Evolutionary conservation across 2,888 invertebrate genomes (phyloP).

Genomic region (Theretra japonica): DNA sequence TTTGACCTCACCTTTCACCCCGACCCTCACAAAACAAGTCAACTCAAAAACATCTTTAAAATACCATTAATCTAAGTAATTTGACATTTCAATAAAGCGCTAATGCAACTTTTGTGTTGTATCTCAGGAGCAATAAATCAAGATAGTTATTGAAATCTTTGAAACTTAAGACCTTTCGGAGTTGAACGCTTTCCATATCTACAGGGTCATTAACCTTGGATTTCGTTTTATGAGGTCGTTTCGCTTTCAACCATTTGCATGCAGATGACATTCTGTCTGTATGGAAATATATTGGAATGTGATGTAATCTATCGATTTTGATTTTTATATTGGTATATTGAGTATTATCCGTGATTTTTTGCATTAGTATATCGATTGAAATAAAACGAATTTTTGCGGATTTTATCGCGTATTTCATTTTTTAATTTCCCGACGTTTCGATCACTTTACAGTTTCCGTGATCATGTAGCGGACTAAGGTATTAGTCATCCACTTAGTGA

Average conservation of each 20-base stretch:
- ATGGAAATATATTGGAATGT: neutral
- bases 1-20: neutral
- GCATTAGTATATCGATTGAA: too few species aligned
- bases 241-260: conserved; percentile 1
- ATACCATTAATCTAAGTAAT: conserved; percentile 23
- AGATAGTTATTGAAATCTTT: conserved; percentile 14
- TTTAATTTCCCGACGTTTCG: too few species aligned
- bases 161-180: neutral
- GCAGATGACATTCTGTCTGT: conserved; percentile 8
- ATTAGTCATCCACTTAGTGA: too few species aligned
- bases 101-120: conserved; percentile 24
- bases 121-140: conserved; percentile 15
- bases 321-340: neutral
- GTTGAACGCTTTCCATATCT: conserved; percentile 10
- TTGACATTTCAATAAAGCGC: conserved; percentile 20
- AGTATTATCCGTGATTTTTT: too few species aligned
- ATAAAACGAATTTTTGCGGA: too few species aligned
- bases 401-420: too few species aligned
- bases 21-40: neutral
- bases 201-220: conserved; percentile 11
- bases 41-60: conserved; percentile 15
- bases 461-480: too few species aligned
- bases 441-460: too few species aligned
- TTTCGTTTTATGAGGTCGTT: conserved; percentile 1
- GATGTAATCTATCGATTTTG: neutral